These are phyloP conservation scores for Sycophaga agraensis DNA, from an alignment of 1,140 invertebrate genomes.

Conservation along the genomic window DNA sequence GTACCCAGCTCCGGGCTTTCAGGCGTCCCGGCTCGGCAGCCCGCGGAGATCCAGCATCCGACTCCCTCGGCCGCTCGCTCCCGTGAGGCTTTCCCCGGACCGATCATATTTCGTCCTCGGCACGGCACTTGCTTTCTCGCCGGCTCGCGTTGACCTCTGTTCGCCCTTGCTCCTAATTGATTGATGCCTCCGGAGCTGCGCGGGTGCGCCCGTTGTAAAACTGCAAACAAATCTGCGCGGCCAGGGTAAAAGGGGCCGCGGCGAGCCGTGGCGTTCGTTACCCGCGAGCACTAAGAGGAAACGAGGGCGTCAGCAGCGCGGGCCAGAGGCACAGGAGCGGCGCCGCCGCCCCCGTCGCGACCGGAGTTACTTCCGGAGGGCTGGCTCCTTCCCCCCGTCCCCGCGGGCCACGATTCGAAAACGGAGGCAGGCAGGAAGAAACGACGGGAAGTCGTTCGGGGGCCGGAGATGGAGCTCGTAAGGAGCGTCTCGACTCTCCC, in stretches of 20 bases:
- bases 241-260: too few species aligned
- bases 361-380: conserved; percentile 20
- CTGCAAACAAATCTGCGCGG: too few species aligned
- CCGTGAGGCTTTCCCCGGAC: not conserved
- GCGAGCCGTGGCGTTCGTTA: too few species aligned
- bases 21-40: not conserved
- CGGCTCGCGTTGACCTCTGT: not conserved
- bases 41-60: not conserved
- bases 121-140: too few species aligned
- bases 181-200: conserved; percentile 2
- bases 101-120: conserved; percentile 28
- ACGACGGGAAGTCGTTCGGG: conserved; percentile 40
- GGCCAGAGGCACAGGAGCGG: too few species aligned
- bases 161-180: conserved; percentile 5
- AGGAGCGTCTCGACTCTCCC: conserved; percentile 28
- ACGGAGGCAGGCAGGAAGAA: conserved; percentile 30
- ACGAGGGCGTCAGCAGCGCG: not conserved
- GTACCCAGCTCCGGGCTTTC: conserved; percentile 14
- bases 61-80: not conserved
- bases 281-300: too few species aligned
- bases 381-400: not conserved
- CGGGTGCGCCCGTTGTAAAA: too few species aligned
- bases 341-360: too few species aligned
- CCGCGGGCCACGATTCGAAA: conserved; percentile 29
- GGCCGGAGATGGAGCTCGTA: conserved; percentile 41